Base-by-base conservation (phyloP, 2,888 invertebrate genomes). In the Clepsis dumicolana region DNA sequence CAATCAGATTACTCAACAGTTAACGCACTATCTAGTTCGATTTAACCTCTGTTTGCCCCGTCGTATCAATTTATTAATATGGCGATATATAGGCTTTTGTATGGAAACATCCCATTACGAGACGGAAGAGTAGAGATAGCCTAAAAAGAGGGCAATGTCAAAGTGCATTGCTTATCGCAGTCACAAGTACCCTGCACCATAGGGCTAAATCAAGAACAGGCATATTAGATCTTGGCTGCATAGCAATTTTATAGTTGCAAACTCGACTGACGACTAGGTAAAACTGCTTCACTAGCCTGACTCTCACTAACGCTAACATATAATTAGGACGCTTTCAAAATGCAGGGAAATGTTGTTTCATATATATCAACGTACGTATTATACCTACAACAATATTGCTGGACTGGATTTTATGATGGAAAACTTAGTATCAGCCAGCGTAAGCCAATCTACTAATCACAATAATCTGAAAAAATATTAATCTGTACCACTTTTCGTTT, bases 111-210 rank as follows among this genome's bases (percentile, higher is more conserved):
- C 67, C 76, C 70, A 74, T 75, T 69, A 70, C 77, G 70, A 68
- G 75, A 72, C 48, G 77, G 77, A 71, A 74, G 75, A 76, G 75
- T 70, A 35, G 70, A 75, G 83, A 88, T 87, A 88, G 80, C 77
- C 71, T 72, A 69, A 63, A 72, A 63, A 72, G 74, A 70, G 74
- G 72, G 70, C 71, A 77, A 77, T 81, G 87, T 81, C 84, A 88
- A 83, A 88, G 87, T 69, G 74, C 76, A 72, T 35, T 65, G 72
- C 73, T 73, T 80, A 78, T 77, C 76, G 64, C 21, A 60, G 66
- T 54, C 57, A 71, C 65, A 73, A 73, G 74, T 75, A 68, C 59
- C 61, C 64, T 68, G 64, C 73, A 75, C 76, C 72, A 70, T 53
- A 54, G 65, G 70, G 16, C n/a, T 16, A 21, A 4, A 64, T 59